Percentiles rank a stretch among this genome's conserved stretches.
Evolutionary conservation across 2,797 vertebrate species (phyloP).

Genomic region (Euthynnus affinis): DNA sequence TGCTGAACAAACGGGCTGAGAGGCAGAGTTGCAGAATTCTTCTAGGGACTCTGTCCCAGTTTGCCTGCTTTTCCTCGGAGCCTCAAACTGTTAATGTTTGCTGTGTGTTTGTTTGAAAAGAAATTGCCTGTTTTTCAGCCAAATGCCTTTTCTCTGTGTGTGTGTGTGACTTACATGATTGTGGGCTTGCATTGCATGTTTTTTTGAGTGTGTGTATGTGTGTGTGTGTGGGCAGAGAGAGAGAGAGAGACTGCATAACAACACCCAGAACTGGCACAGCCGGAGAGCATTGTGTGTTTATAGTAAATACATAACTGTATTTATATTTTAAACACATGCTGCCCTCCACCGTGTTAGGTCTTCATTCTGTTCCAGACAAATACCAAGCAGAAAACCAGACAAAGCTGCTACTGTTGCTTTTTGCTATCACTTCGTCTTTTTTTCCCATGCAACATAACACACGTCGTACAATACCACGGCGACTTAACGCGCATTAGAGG

Average conservation of each 20-base stretch:
- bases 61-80: slow-evolving; percentile 50
- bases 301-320: slow-evolving; percentile 77
- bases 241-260: slow-evolving; percentile 9
- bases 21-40: slow-evolving; percentile 75
- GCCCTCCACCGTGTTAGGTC: slow-evolving; percentile 55
- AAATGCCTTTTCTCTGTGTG: slow-evolving; percentile 41
- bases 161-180: not conserved
- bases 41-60: slow-evolving; percentile 37
- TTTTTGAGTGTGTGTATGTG: slow-evolving; percentile 9
- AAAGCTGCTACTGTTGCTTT: slow-evolving; percentile 43
- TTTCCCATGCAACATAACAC: slow-evolving; percentile 22
- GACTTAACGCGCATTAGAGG: not conserved
- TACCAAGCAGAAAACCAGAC: slow-evolving; percentile 24
- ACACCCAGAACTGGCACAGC: slow-evolving; percentile 47
- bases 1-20: slow-evolving; percentile 64
- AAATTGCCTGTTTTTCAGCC: slow-evolving; percentile 28
- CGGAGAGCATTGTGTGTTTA: slow-evolving; percentile 70
- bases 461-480: not conserved
- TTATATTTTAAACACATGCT: slow-evolving; percentile 74
- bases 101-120: slow-evolving; percentile 59
- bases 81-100: slow-evolving; percentile 60
- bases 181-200: not conserved
- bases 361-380: slow-evolving; percentile 52
- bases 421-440: slow-evolving; percentile 32
- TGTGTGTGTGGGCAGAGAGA: not conserved